phyloP scores from a whole-genome alignment of 2,888 invertebrate species.

The Anarsia innoxiella region DNA sequence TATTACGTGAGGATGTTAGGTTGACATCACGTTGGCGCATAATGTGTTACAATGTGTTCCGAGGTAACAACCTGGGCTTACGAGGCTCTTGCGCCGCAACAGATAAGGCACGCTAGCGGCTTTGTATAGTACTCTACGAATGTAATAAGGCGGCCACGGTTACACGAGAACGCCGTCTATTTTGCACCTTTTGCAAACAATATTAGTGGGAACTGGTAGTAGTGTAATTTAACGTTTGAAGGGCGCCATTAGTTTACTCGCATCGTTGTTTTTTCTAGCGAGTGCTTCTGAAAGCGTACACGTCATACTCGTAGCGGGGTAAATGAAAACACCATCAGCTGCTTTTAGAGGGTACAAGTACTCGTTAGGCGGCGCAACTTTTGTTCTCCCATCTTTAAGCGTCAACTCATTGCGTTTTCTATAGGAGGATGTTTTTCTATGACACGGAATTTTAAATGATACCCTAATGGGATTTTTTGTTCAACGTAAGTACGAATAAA shows the following conservation, averaged over 20 bases:
- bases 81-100: conserved; percentile 54
- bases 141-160: conserved; percentile 60
- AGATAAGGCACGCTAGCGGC: conserved; percentile 68
- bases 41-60: conserved; percentile 68
- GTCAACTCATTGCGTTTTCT: neutral
- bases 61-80: conserved; percentile 69
- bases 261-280: conserved; percentile 14
- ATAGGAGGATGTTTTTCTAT: neutral
- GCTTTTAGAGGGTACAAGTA: conserved; percentile 10
- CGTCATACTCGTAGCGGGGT: conserved; percentile 6
- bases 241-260: conserved; percentile 44
- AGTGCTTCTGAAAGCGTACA: conserved; percentile 7
- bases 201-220: conserved; percentile 38
- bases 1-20: conserved; percentile 56
- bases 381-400: conserved; percentile 8
- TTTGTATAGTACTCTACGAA: conserved; percentile 55
- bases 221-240: conserved; percentile 39
- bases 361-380: conserved; percentile 11
- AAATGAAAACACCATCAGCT: conserved; percentile 10
- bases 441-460: neutral
- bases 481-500: no score
- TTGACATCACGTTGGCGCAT: conserved; percentile 54
- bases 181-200: conserved; percentile 55
- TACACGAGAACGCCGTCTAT: conserved; percentile 42
- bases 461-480: neutral